Evolutionary conservation across 1,140 invertebrate genomes (phyloP), one percentile per base, ranked within the genome.

Genomic region (Hyles euphorbiae): DNA sequence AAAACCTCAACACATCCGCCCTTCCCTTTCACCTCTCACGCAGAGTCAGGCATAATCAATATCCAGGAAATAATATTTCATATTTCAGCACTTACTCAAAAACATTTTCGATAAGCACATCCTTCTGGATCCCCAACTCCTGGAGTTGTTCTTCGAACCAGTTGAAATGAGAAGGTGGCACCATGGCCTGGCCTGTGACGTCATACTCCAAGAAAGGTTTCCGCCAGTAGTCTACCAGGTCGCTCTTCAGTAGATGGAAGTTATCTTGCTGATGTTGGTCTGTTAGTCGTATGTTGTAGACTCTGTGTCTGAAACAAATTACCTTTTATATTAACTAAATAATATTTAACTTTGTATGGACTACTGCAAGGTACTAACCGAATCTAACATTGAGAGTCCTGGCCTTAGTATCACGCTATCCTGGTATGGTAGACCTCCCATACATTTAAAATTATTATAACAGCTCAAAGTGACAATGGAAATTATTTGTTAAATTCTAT

Each of bases 61-160:
- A 22, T 22, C 22, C 22, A 22, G 22, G 22, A 22, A 22, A 22
- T 22, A 2, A 22, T 22, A 22, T 22, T 2, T 22, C 22, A 22
- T 22, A 22, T 22, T 22, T 22, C 2, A 22, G 22, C 22, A 0
- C 22, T 22, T 22, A 83, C 80, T 65, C 53, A 57, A 65, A 76
- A 9, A 83, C 73, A 53, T 83, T 76, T 52, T 81, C 64, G 34
- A 81, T 67, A 32, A 43, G 53, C 6, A 84, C 48, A 34, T 76
- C 68, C 10, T 54, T 76, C 3, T 61, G 47, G 1, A 84, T 52
- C 4, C 57, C 56, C 9, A 83, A 11, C 9, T 72, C 56, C 8
- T 59, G 10, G 5, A 85, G 61, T 43, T 65, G 58, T 10, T 74
- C 72, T 57, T 85, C 80, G 55, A 83, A 85, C 75, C 74, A 85